Base-by-base conservation (phyloP, 2,888 invertebrate genomes). In the Tridacna crocea region DNA sequence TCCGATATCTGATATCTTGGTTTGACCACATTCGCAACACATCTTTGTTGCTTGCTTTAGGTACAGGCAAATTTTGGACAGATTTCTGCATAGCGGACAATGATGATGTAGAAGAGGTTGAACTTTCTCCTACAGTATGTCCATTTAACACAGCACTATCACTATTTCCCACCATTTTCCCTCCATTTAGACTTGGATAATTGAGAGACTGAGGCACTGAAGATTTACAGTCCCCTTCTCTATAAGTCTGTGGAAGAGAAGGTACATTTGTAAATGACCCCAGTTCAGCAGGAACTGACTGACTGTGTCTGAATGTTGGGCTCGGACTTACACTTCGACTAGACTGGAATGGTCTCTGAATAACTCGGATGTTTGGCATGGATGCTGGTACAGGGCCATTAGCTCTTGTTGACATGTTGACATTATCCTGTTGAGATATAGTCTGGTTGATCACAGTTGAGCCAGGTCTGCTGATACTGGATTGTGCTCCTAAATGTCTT, bases 11-110 rank as follows among this genome's bases (percentile, higher is more conserved):
- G 27, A 92, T 80, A 77, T 92, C 92, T 58, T 93, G 92, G 79
- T 91, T 92, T 15, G 90, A 91, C 93, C 93, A 93, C 72, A 93
- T 86, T 72, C 92, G 82, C 17, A 91, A 90, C 12, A 93, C 87
- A 77, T 92, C 92, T 81, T 90, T 92, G 75, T 88, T 89, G 24
- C 92, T 88, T 24, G 92, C 83, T 72, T 86, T 88, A 47, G 72
- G 76, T 22, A 79, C 76, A 63, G 82, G 83, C 63, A 84, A 58
- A 47, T 47, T 84, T 46, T 84, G 85, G 60, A 85, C 78, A 74
- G 75, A 83, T 75, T 81, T 81, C 70, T 87, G 87, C 85, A 85
- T 83, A 19, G 83, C 84, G 63, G 76, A 78, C 68, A 85, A 65
- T 12, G 84, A 77, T 15, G 81, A 81, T n/a, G 72, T 60, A 19